phyloP scores from a whole-genome alignment of 1,140 invertebrate genomes.

The Leptoteleia sp. region DNA sequence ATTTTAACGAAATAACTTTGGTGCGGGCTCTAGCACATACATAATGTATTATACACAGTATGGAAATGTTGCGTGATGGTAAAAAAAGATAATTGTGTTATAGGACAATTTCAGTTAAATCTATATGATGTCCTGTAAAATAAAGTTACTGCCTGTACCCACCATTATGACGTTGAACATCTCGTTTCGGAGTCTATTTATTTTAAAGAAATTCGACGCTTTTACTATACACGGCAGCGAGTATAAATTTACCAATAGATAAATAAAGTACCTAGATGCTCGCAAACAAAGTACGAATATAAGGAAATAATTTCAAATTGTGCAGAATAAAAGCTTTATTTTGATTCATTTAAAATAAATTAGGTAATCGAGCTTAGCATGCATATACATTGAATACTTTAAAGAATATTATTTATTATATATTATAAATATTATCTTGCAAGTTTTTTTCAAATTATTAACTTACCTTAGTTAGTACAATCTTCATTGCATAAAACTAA shows the following conservation, averaged over 20 bases:
- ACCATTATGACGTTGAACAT: conserved; percentile 36
- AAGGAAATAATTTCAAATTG: too few species aligned
- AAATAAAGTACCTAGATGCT: conserved; percentile 13
- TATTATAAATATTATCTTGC: too few species aligned
- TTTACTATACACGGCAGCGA: conserved; percentile 13
- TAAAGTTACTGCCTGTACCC: conserved; percentile 32
- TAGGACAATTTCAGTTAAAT: conserved; percentile 57
- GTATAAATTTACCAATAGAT: not conserved
- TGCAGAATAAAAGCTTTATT: too few species aligned
- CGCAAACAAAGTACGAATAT: conserved; percentile 5
- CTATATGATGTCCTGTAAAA: conserved; percentile 55
- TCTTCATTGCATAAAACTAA: too few species aligned
- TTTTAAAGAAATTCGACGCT: conserved; percentile 25
- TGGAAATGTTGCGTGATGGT: conserved; percentile 52
- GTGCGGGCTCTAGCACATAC: conserved; percentile 26
- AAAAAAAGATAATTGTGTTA: conserved; percentile 58
- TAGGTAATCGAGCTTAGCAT: too few species aligned
- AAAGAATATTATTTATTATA: too few species aligned
- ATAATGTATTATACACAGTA: conserved; percentile 62
- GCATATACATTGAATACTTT: too few species aligned
- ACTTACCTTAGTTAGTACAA: too few species aligned
- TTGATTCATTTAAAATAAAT: too few species aligned
- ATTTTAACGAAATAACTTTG: conserved; percentile 61
- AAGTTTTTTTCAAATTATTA: too few species aligned
- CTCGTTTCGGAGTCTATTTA: conserved; percentile 19